Evolutionary conservation across 2,113 vertebrate species (phyloP).

Genomic region (Lepisosteus oculatus): DNA sequence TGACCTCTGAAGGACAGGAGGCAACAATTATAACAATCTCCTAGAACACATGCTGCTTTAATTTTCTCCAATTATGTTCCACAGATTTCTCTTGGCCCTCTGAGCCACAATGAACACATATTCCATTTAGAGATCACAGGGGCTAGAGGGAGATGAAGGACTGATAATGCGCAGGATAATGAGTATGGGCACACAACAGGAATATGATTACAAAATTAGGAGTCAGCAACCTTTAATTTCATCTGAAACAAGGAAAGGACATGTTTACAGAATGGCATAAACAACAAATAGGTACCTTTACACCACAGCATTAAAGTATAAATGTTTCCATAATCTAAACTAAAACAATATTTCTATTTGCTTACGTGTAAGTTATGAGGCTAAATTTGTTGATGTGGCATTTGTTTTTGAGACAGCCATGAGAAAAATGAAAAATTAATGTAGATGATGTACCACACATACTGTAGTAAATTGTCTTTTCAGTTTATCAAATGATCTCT

Average conservation of each 20-base stretch:
- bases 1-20: conserved; percentile 12
- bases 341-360: background rate
- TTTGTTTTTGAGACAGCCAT: too few species aligned
- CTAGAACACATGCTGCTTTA: conserved; percentile 19
- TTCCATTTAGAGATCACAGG: conserved; percentile 12
- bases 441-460: too few species aligned
- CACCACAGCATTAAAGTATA: background rate
- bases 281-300: background rate
- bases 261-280: background rate
- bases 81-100: background rate
- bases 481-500: too few species aligned
- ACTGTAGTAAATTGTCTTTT: too few species aligned
- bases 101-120: conserved; percentile 2
- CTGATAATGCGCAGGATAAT: conserved; percentile 5
- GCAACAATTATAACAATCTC: conserved; percentile 20
- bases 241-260: conserved; percentile 4
- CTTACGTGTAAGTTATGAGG: too few species aligned
- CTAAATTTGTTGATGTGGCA: too few species aligned
- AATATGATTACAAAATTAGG: conserved; percentile 11
- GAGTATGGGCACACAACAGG: conserved; percentile 13
- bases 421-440: too few species aligned
- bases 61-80: conserved; percentile 9
- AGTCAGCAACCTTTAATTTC: conserved; percentile 14
- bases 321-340: background rate
- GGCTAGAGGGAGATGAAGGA: background rate